phyloP scores from a whole-genome alignment of 2,888 invertebrate species.

The Bimastos eiseni region DNA sequence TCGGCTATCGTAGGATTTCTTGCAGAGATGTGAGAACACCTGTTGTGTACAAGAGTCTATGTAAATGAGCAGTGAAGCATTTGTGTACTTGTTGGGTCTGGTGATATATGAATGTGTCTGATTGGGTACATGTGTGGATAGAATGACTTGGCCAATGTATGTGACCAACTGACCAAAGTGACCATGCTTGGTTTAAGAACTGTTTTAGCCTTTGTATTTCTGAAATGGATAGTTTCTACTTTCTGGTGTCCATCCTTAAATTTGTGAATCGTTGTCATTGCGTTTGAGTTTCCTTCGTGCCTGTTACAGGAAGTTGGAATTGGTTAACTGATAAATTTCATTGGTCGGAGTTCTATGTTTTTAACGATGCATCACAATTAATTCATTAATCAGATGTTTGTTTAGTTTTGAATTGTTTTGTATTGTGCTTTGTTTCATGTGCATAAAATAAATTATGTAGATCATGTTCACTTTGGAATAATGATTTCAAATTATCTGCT shows the following conservation, averaged over 20 bases:
- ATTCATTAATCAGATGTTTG: background rate
- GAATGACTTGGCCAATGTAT: background rate
- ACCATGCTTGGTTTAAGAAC: background rate
- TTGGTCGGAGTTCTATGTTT: background rate
- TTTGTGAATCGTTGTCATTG: background rate
- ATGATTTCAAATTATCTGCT: background rate
- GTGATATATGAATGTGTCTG: background rate
- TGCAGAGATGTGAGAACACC: background rate
- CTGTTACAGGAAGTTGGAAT: background rate
- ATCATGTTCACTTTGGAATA: background rate
- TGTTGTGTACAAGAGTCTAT: background rate
- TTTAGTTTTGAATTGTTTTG: background rate
- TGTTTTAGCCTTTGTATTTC: background rate
- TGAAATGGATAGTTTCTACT: background rate
- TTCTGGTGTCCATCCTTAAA: background rate
- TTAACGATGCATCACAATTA: conserved; percentile 1
- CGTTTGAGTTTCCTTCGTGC: background rate
- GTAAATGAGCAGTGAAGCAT: background rate
- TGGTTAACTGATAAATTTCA: background rate
- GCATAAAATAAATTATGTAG: background rate
- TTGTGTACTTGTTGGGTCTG: background rate
- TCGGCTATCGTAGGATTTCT: background rate
- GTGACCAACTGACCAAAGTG: too few species aligned
- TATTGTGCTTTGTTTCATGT: background rate
- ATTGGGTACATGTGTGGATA: background rate